These are phyloP conservation scores for Sylvilagus bachmani DNA, from an alignment of 2,113 vertebrate genomes.

Conservation along the genomic window DNA sequence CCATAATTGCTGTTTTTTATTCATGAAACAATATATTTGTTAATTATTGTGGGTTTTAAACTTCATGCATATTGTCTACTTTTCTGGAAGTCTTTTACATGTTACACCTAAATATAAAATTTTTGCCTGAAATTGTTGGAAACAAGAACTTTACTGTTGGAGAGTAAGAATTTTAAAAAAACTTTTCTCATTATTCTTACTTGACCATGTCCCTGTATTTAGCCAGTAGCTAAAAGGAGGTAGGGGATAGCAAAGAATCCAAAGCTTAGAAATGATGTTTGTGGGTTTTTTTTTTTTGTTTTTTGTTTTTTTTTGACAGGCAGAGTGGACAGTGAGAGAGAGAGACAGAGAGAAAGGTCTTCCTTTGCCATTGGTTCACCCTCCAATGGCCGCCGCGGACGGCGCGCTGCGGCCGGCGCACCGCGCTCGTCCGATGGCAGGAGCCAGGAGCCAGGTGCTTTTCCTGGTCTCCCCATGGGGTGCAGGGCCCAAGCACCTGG, in stretches of 20 bases:
- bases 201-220: neutral
- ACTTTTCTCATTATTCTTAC: neutral
- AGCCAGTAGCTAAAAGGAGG: neutral
- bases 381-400: no score
- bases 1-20: conserved; percentile 37
- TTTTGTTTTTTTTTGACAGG: no score
- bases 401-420: no score
- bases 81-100: conserved; percentile 46
- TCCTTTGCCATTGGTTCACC: no score
- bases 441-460: no score
- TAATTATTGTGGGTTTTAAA: conserved; percentile 18
- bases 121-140: conserved; percentile 9
- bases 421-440: no score
- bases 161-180: neutral
- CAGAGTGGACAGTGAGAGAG: no score
- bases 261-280: neutral
- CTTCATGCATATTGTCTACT: neutral
- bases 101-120: neutral
- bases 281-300: no score
- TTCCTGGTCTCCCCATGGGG: no score
- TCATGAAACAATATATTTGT: conserved; percentile 49
- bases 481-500: no score
- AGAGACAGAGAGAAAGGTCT: no score
- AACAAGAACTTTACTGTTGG: conserved; percentile 34
- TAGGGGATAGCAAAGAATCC: neutral